phyloP scores from a whole-genome alignment of 2,888 invertebrate species.

The Macrophya annulata region DNA sequence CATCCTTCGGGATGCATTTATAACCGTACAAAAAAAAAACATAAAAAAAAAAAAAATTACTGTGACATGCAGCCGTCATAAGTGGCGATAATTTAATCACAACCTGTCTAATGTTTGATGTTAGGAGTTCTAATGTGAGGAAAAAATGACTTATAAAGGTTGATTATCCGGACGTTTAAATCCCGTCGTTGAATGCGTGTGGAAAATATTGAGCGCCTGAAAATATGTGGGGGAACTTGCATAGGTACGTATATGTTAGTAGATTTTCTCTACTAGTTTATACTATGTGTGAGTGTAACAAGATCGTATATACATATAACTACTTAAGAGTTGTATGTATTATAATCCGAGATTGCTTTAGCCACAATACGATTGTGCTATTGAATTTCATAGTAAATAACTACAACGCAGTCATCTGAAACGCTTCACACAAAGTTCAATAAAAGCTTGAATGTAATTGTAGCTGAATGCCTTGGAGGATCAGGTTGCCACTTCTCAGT shows the following conservation, averaged over 20 bases:
- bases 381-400: slow-evolving; percentile 18
- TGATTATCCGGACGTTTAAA: neutral
- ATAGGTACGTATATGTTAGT: neutral
- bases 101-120: neutral
- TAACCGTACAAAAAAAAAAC: too few species aligned
- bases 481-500: slow-evolving; percentile 5
- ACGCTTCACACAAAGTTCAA: slow-evolving; percentile 13
- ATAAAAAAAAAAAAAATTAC: too few species aligned
- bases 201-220: neutral
- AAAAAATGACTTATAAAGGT: neutral
- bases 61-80: neutral
- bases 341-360: slow-evolving; percentile 16
- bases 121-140: neutral
- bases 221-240: neutral
- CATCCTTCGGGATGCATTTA: too few species aligned
- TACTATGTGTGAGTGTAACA: neutral
- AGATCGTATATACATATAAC: neutral
- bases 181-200: neutral
- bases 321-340: neutral
- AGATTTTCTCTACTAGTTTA: neutral
- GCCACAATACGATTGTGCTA: slow-evolving; percentile 38
- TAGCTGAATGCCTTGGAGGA: slow-evolving; percentile 15
- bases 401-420: slow-evolving; percentile 24
- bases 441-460: slow-evolving; percentile 36
- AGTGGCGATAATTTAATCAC: slow-evolving; percentile 1